Evolutionary conservation across 2,888 invertebrate species (phyloP).

Genomic region (Zelleria hepariella): DNA sequence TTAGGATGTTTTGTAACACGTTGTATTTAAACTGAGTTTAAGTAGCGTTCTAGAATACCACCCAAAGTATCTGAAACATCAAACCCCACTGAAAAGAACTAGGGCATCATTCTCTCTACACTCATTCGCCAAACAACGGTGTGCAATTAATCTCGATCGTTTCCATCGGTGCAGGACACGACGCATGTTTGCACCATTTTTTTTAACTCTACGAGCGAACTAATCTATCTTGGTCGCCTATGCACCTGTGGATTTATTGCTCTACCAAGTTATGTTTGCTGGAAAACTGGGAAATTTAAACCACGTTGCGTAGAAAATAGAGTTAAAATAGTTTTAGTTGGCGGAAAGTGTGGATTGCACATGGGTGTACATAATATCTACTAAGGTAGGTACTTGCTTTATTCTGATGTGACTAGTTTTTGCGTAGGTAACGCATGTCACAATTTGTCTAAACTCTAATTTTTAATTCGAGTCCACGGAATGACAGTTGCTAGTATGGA

Average conservation of each 20-base stretch:
- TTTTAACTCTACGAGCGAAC: constrained; percentile 7
- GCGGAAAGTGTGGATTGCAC: not conserved
- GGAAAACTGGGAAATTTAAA: not conserved
- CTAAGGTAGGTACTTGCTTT: too few relatives aligned
- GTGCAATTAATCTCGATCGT: constrained; percentile 2
- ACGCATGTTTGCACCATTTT: not conserved
- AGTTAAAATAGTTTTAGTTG: not conserved
- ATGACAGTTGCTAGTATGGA: too few relatives aligned
- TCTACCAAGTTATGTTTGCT: not conserved
- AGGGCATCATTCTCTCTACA: not conserved
- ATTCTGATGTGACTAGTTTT: too few relatives aligned
- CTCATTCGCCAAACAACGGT: not conserved
- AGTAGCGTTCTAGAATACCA: too few relatives aligned
- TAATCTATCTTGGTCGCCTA: constrained; percentile 21
- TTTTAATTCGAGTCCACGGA: too few relatives aligned
- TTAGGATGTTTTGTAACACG: too few relatives aligned
- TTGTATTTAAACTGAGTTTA: too few relatives aligned
- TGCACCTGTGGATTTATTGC: constrained; percentile 22
- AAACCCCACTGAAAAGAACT: too few relatives aligned
- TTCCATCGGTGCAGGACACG: not conserved
- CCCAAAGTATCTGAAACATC: too few relatives aligned
- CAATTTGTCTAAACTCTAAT: too few relatives aligned
- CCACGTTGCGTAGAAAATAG: not conserved
- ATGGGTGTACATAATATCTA: not conserved
- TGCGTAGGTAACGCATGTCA: too few relatives aligned